Percentiles rank a stretch among this genome's conserved stretches.
Evolutionary conservation across 2,797 vertebrate species (phyloP).

Genomic region (Gadopsis bispinosus): DNA sequence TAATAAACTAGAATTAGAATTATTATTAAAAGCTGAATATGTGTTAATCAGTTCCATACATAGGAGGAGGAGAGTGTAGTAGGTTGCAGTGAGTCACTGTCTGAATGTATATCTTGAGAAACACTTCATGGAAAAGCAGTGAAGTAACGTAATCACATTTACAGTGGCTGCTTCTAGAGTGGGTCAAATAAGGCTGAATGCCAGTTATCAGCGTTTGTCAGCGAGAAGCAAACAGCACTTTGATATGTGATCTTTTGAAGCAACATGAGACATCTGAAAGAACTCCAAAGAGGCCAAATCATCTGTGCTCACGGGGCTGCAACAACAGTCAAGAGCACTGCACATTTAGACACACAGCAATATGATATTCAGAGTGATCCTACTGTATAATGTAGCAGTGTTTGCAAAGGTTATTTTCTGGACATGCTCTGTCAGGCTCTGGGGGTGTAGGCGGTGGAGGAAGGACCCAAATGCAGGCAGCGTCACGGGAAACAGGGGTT

Average conservation of each 20-base stretch:
- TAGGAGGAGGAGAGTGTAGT: not conserved
- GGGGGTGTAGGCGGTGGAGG: no score
- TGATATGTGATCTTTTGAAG: conserved; percentile 17
- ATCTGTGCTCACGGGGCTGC: conserved; percentile 2
- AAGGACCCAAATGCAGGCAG: no score
- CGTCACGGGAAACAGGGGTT: no score
- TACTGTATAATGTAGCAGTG: not conserved
- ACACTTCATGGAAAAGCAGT: not conserved
- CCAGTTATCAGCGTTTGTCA: conserved; percentile 25
- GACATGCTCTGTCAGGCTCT: no score
- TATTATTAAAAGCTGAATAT: not conserved
- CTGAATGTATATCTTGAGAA: not conserved
- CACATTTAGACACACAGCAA: conserved; percentile 18
- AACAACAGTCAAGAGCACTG: conserved; percentile 7
- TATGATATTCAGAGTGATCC: not conserved
- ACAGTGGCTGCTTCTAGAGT: conserved; percentile 19
- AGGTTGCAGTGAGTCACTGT: not conserved
- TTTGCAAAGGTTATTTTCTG: not conserved
- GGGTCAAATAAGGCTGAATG: conserved; percentile 27
- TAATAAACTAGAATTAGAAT: not conserved
- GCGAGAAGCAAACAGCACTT: conserved; percentile 18
- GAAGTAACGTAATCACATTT: conserved; percentile 21
- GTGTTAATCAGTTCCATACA: not conserved
- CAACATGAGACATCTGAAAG: not conserved
- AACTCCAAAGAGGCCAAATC: conserved; percentile 16